Evolutionary conservation across 2,113 vertebrate genomes (phyloP), one percentile per base, ranked within the genome.

Genomic region (Dasyornis broadbenti): DNA sequence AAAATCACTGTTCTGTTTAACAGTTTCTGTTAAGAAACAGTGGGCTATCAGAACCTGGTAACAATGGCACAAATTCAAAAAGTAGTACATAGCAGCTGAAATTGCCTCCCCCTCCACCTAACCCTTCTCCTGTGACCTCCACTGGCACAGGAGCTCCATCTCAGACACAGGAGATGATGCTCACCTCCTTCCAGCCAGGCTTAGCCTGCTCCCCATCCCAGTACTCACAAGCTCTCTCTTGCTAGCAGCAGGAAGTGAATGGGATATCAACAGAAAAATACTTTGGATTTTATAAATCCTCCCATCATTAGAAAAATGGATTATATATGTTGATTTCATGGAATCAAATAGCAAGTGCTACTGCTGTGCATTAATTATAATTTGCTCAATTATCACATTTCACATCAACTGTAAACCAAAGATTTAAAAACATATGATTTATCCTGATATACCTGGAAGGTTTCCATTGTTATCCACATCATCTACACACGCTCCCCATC

Each of bases 401-500:
- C 31, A 71, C 15, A 92, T 54, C 47, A 85, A 53, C 21, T 47
- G 28, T 31, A 71, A 80, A 60, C 6, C 59, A 82, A 93, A 73
- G n/a, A 22, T 31, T 64, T 49, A 33, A 75, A 80, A 49, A 17
- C 0, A 3, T 15, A 13, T 8, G 6, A 50, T 83, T 81, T 91
- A 42, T 69, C 54, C 82, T 78, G 57, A 35, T 13, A 4, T 97
- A 98, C 98, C 98, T 97, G 98, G 98, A 79, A 98, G 97, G 82
- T 98, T 98, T 86, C 98, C 98, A 49, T 97, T 98, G 49, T 86
- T 92, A 92, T 98, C 98, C 70, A 96, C 97, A 20, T 98, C 98
- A 90, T 98, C 97, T 39, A 97, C 39, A 44, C 90, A 73, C 0
- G 97, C 98, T 87, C 98, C 98, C 98, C 98, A 98, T 57, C 97